These are phyloP conservation scores for Crypturellus tataupa DNA, from an alignment of 2,797 vertebrate genomes.

Conservation along the genomic window DNA sequence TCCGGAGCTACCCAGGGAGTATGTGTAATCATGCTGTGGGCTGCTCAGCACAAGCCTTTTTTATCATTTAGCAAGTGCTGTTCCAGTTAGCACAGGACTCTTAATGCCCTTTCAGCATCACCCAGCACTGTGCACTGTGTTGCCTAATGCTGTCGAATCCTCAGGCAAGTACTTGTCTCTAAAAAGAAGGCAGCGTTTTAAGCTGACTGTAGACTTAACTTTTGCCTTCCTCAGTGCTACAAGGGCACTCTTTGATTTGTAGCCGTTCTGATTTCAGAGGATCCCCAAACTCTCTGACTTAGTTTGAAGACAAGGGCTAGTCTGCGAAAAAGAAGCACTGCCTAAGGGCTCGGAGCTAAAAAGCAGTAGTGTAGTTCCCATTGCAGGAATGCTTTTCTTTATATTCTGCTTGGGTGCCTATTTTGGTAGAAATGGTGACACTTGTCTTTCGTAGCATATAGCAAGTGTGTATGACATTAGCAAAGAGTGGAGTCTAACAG, in stretches of 20 bases:
- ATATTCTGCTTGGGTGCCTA: background rate
- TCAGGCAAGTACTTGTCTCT: background rate
- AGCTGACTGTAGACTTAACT: background rate
- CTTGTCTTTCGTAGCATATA: background rate
- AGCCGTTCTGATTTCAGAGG: background rate
- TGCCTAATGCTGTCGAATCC: background rate
- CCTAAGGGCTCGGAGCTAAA: background rate
- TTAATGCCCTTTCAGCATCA: background rate
- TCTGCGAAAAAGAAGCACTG: background rate
- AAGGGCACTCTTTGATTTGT: background rate
- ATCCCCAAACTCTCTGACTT: background rate
- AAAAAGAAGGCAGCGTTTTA: background rate
- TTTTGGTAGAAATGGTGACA: background rate
- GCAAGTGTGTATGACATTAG: fast-evolving
- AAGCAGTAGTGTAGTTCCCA: background rate
- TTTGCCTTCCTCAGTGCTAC: background rate
- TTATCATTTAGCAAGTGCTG: background rate
- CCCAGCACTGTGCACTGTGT: background rate
- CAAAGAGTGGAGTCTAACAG: background rate
- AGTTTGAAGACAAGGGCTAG: background rate
- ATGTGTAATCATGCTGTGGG: fast-evolving
- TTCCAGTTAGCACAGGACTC: background rate
- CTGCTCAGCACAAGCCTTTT: constrained; percentile 8
- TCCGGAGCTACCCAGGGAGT: background rate
- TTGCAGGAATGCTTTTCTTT: background rate